These are phyloP conservation scores for Limonius californicus DNA, from an alignment of 1,140 invertebrate species.

Conservation along the genomic window DNA sequence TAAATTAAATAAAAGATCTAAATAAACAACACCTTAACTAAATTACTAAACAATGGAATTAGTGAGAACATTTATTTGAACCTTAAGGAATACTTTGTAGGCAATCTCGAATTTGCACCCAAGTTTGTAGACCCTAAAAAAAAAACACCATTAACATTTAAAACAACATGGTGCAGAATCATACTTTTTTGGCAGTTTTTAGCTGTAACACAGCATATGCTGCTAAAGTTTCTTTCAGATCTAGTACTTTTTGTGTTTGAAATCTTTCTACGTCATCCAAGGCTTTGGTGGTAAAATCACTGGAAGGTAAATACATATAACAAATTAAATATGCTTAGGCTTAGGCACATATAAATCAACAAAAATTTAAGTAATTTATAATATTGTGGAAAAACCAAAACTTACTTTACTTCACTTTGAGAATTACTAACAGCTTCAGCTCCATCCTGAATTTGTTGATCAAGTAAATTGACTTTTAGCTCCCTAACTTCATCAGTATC, in stretches of 20 bases:
- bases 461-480: conserved; percentile 64
- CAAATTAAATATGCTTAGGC: no score
- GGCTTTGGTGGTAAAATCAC: conserved; percentile 69
- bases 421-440: conserved; percentile 57
- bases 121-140: conserved; percentile 66
- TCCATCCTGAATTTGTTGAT: conserved; percentile 67
- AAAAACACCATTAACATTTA: not conserved
- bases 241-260: conserved; percentile 71
- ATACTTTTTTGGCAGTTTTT: conserved; percentile 76
- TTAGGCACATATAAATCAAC: no score
- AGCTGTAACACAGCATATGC: conserved; percentile 74
- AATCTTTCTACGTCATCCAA: conserved; percentile 72
- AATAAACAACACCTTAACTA: no score
- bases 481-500: conserved; percentile 78
- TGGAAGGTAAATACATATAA: no score
- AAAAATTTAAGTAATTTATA: no score
- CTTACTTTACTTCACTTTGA: conserved; percentile 61
- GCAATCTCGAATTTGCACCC: conserved; percentile 71
- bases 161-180: not conserved
- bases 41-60: no score
- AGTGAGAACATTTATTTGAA: no score
- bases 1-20: no score
- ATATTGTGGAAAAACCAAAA: no score
- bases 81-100: conserved; percentile 65
- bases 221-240: conserved; percentile 72